Evolutionary conservation across 1,140 invertebrate species (phyloP).

Genomic region (Euschistus heros): DNA sequence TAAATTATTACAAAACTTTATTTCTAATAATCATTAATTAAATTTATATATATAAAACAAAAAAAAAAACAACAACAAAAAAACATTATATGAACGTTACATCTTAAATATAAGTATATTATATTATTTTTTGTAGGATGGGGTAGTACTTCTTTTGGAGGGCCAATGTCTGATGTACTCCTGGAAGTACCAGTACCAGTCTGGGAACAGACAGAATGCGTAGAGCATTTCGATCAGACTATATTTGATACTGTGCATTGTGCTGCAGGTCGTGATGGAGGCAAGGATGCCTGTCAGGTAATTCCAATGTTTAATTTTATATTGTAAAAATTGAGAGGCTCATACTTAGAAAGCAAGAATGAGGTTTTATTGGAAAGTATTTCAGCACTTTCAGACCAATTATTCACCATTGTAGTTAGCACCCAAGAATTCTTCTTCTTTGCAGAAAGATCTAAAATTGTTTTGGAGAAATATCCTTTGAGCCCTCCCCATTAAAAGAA

Average conservation of each 20-base stretch:
- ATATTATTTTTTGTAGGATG: slow-evolving; percentile 43
- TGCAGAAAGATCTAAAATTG: no score
- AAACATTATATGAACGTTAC: background rate
- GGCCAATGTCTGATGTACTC: slow-evolving; percentile 53
- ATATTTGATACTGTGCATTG: slow-evolving; percentile 56
- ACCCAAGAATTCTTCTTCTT: no score
- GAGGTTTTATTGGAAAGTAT: no score
- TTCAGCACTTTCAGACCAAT: no score
- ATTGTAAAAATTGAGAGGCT: background rate
- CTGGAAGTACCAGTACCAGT: slow-evolving; percentile 69
- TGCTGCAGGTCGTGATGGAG: slow-evolving; percentile 57
- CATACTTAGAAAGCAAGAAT: background rate
- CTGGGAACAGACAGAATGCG: slow-evolving; percentile 61
- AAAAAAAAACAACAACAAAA: background rate
- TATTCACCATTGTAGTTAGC: no score
- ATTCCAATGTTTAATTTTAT: slow-evolving; percentile 12
- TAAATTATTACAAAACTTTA: no score
- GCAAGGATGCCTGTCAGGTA: slow-evolving; percentile 71
- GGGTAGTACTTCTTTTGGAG: slow-evolving; percentile 52
- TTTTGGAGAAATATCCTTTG: no score
- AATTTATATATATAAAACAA: background rate
- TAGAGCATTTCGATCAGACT: slow-evolving; percentile 46
- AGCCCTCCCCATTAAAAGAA: no score
- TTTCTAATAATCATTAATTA: background rate
- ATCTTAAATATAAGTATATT: background rate